phyloP scores from a whole-genome alignment of 2,797 vertebrate genomes.

The Zalophus californianus region DNA sequence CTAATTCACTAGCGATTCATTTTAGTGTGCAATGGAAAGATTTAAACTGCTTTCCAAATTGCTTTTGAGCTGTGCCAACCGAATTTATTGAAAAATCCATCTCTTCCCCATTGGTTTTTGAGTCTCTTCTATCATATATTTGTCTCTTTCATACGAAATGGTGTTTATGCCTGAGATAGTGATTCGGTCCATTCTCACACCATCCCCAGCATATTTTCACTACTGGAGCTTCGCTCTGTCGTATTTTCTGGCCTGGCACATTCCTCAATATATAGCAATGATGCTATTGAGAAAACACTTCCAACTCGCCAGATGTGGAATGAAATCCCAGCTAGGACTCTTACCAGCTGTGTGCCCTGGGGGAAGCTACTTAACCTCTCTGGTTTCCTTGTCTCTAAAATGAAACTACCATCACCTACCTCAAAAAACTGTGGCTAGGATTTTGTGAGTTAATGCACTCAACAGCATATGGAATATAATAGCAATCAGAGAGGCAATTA shows the following conservation, averaged over 20 bases:
- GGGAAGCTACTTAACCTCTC: background rate
- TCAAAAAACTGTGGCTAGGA: background rate
- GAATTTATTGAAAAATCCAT: background rate
- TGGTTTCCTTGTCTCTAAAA: background rate
- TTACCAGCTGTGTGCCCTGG: background rate
- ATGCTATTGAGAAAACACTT: background rate
- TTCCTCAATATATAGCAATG: background rate
- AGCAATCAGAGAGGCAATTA: background rate
- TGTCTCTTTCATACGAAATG: conserved; percentile 8
- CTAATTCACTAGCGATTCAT: background rate
- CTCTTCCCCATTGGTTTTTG: background rate
- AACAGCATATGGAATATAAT: background rate
- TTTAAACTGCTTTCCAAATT: conserved; percentile 11
- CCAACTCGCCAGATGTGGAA: background rate
- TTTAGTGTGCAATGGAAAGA: background rate
- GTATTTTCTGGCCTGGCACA: background rate
- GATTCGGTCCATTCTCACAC: background rate
- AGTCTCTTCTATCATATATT: background rate
- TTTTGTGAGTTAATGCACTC: background rate
- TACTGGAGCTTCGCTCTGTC: background rate
- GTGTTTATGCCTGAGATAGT: background rate
- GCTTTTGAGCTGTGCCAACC: background rate
- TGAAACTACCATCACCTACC: background rate
- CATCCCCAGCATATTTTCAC: background rate
- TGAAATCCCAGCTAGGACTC: background rate